These are phyloP conservation scores for Xestia xanthographa DNA, from an alignment of 2,888 invertebrate genomes.

Conservation along the genomic window DNA sequence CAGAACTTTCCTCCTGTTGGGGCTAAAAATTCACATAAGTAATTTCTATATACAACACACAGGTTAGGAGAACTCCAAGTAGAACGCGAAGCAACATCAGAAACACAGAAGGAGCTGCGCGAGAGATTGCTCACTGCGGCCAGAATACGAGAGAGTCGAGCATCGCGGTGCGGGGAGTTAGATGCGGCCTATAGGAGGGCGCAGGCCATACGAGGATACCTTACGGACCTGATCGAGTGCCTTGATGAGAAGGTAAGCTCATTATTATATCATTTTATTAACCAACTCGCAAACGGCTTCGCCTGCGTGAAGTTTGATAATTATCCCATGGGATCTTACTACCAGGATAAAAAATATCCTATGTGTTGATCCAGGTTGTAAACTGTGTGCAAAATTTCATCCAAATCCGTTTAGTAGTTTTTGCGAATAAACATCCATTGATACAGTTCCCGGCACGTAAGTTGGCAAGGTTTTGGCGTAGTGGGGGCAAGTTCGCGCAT, in stretches of 20 bases:
- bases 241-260: conserved; percentile 97
- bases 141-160: conserved; percentile 86
- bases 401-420: too few relatives aligned
- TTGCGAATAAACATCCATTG: too few relatives aligned
- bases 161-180: conserved; percentile 89
- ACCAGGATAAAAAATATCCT: too few relatives aligned
- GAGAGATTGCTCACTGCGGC: conserved; percentile 73
- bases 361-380: too few relatives aligned
- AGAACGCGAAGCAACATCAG: conserved; percentile 80
- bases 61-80: conserved; percentile 78
- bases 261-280: neutral
- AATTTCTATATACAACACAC: neutral
- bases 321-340: too few relatives aligned
- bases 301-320: too few relatives aligned
- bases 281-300: too few relatives aligned
- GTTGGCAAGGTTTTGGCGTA: too few relatives aligned
- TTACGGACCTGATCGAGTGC: conserved; percentile 99
- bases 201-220: conserved; percentile 98
- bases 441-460: too few relatives aligned
- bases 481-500: too few relatives aligned
- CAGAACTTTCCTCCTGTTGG: neutral
- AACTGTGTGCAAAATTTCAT: too few relatives aligned
- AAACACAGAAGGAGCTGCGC: conserved; percentile 82
- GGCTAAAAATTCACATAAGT: neutral
- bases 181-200: conserved; percentile 97